These are phyloP conservation scores for Cryptoprocta ferox DNA, from an alignment of 2,797 vertebrate genomes.

Conservation along the genomic window DNA sequence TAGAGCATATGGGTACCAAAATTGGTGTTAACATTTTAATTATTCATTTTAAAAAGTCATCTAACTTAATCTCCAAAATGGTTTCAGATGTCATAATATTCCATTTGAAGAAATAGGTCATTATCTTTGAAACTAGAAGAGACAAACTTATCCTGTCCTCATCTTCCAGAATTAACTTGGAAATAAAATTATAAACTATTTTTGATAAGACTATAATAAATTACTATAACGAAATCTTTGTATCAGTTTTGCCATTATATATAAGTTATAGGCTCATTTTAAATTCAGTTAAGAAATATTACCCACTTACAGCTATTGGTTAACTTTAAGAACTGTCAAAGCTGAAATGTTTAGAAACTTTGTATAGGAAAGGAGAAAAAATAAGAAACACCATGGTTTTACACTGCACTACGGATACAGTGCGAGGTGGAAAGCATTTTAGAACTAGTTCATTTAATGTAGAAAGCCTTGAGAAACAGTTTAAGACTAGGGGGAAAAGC, in stretches of 20 bases:
- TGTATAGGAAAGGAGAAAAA: background rate
- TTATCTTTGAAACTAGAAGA: background rate
- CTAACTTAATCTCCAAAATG: background rate
- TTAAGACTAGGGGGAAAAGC: background rate
- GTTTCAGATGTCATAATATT: conserved; percentile 41
- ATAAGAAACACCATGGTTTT: background rate
- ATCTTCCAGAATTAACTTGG: background rate
- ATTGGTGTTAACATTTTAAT: conserved; percentile 34
- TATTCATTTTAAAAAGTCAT: background rate
- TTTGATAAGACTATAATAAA: background rate
- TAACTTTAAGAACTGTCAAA: background rate
- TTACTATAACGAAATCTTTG: background rate
- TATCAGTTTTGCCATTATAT: background rate
- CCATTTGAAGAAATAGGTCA: background rate
- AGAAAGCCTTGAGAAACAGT: background rate
- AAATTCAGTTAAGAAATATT: background rate
- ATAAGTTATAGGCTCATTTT: background rate
- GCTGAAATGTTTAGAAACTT: background rate
- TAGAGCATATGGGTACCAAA: background rate
- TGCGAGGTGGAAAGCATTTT: background rate
- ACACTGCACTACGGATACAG: background rate
- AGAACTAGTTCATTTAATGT: background rate
- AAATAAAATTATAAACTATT: background rate
- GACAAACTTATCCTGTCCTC: background rate
- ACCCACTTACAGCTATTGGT: background rate